Evolutionary conservation across 2,888 invertebrate genomes (phyloP).

Genomic region (Apotomis betuletana): DNA sequence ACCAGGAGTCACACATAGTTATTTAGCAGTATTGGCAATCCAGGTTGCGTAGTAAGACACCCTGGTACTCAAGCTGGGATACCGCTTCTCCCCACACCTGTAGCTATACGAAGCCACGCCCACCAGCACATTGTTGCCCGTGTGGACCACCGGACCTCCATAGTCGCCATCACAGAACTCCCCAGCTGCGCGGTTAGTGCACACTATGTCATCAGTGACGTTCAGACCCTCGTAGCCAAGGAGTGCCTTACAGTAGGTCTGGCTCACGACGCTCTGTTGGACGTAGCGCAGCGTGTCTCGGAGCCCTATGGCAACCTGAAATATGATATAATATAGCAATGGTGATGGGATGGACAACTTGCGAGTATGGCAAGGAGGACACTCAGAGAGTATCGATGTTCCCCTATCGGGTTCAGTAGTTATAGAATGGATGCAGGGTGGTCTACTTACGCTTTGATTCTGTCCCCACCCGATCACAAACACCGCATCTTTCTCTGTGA

Average conservation of each 20-base stretch:
- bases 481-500: constrained; percentile 23
- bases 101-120: constrained; percentile 30
- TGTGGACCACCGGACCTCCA: constrained; percentile 29
- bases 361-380: constrained; percentile 1
- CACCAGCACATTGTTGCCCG: constrained; percentile 19
- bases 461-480: constrained; percentile 33
- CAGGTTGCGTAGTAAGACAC: constrained; percentile 21
- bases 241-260: constrained; percentile 31
- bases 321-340: constrained; percentile 7
- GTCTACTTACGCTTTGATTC: constrained; percentile 28
- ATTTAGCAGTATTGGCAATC: constrained; percentile 29
- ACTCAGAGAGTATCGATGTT: constrained; percentile 2
- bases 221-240: constrained; percentile 32
- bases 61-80: constrained; percentile 34
- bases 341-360: constrained; percentile 15
- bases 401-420: constrained; percentile 1
- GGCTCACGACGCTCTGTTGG: constrained; percentile 23
- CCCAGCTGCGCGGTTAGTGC: constrained; percentile 23
- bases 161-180: constrained; percentile 39
- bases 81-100: constrained; percentile 29
- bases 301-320: constrained; percentile 22
- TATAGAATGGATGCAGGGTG: constrained; percentile 1
- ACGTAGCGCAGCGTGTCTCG: constrained; percentile 30
- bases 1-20: not conserved
- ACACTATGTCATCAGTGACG: constrained; percentile 21